These are phyloP conservation scores for Tachypleus tridentatus DNA, from an alignment of 1,140 invertebrate species.

Conservation along the genomic window DNA sequence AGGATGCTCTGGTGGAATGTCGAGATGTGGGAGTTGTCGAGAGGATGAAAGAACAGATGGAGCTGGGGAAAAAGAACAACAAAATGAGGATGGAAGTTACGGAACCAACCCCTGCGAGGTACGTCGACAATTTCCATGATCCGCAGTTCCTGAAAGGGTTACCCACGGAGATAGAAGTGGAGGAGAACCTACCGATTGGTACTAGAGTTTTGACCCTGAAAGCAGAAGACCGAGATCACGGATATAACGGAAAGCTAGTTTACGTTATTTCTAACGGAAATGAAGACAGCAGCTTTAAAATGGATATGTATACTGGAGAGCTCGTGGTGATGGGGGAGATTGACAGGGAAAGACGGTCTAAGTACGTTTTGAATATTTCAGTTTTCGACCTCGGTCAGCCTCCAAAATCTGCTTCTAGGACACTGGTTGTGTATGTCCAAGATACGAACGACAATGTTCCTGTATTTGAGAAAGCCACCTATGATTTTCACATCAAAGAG, in stretches of 20 bases:
- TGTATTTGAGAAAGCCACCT: slow-evolving; percentile 37
- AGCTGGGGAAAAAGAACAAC: slow-evolving; percentile 67
- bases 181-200: slow-evolving; percentile 72
- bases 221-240: slow-evolving; percentile 70
- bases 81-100: slow-evolving; percentile 52
- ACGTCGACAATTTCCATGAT: slow-evolving; percentile 68
- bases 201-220: slow-evolving; percentile 55
- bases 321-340: slow-evolving; percentile 70
- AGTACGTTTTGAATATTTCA: slow-evolving; percentile 76
- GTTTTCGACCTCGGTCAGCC: slow-evolving; percentile 77
- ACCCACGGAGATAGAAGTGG: slow-evolving; percentile 47
- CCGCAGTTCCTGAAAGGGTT: slow-evolving; percentile 40
- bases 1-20: slow-evolving; percentile 55
- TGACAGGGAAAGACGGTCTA: slow-evolving; percentile 67
- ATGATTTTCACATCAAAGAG: slow-evolving; percentile 36
- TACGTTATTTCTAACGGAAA: slow-evolving; percentile 80
- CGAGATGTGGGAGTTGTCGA: slow-evolving; percentile 67
- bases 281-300: slow-evolving; percentile 59
- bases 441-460: slow-evolving; percentile 40
- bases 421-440: slow-evolving; percentile 49
- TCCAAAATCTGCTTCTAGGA: slow-evolving; percentile 56
- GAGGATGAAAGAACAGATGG: slow-evolving; percentile 61
- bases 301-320: slow-evolving; percentile 72
- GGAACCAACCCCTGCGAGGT: slow-evolving; percentile 59
- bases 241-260: slow-evolving; percentile 80